Percentiles rank a stretch among this genome's conserved stretches.
These are phyloP conservation scores for Syritta pipiens DNA, from an alignment of 2,888 invertebrate genomes.

Conservation along the genomic window DNA sequence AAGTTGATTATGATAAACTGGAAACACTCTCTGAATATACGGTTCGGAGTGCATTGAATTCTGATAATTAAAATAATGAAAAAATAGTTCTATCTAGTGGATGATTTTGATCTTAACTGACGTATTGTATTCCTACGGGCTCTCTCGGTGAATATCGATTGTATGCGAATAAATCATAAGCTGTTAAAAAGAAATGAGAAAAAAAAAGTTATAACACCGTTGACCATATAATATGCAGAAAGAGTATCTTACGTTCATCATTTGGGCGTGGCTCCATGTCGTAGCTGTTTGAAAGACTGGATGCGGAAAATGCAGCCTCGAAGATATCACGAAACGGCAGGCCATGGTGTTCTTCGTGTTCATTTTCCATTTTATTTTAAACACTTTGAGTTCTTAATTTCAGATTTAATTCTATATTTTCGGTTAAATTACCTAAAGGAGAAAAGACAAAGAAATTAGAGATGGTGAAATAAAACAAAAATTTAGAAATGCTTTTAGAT, in stretches of 20 bases:
- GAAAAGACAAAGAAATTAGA: too few species aligned
- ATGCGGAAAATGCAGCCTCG: constrained; percentile 70
- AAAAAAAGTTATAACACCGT: background rate
- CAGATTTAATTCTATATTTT: too few species aligned
- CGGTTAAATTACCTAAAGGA: too few species aligned
- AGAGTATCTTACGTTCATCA: constrained; percentile 70
- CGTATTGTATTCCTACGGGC: constrained; percentile 55
- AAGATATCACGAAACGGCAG: constrained; percentile 71
- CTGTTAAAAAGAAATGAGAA: constrained; percentile 7
- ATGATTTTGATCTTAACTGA: constrained; percentile 24
- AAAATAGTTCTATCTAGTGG: background rate
- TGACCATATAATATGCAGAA: constrained; percentile 20
- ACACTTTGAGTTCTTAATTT: too few species aligned
- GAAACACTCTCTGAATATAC: constrained; percentile 45
- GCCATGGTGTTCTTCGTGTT: constrained; percentile 75
- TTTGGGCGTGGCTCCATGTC: constrained; percentile 49
- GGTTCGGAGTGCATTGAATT: constrained; percentile 58
- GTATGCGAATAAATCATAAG: constrained; percentile 59
- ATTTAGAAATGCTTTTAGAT: too few species aligned
- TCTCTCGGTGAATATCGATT: constrained; percentile 57
- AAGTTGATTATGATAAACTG: constrained; percentile 51
- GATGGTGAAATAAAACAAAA: too few species aligned
- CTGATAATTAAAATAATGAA: constrained; percentile 26
- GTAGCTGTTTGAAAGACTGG: constrained; percentile 62
- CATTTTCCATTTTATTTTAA: constrained; percentile 76